Conservation (phyloP, 2,797 vertebrate species). For the Selene dorsalis region DNA sequence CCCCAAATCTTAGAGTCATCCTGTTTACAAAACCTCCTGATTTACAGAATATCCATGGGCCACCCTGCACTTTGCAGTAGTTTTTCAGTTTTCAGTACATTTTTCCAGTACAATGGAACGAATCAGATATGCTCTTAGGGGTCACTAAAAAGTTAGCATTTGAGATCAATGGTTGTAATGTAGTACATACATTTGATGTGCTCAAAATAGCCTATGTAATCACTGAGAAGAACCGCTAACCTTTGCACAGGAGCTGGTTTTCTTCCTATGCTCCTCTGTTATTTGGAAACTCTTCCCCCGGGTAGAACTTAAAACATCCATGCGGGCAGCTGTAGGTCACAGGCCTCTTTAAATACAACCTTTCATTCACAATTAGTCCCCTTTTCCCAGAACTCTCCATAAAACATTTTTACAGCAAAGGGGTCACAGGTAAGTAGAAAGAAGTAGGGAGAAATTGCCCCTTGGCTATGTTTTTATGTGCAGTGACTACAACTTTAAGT, state of each 20-base stretch:
- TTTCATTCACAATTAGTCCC: slow-evolving; percentile 59
- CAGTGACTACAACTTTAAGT: slow-evolving; percentile 39
- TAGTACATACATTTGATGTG: slow-evolving; percentile 16
- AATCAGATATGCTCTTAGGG: slow-evolving; percentile 34
- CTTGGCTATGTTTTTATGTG: slow-evolving; percentile 40
- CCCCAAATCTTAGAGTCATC: slow-evolving; percentile 32
- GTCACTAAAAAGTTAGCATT: slow-evolving; percentile 46
- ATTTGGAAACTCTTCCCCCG: slow-evolving; percentile 30
- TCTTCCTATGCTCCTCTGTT: slow-evolving; percentile 5
- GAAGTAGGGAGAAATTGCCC: slow-evolving; percentile 40
- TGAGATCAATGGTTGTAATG: slow-evolving; percentile 26
- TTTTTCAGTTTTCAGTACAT: no score
- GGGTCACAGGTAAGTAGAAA: slow-evolving; percentile 61
- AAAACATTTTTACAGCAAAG: slow-evolving; percentile 60
- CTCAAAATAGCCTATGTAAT: slow-evolving; percentile 4
- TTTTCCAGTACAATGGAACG: slow-evolving; percentile 49
- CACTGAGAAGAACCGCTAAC: slow-evolving; percentile 5
- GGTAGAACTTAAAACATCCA: slow-evolving; percentile 38
- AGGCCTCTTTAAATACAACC: slow-evolving; percentile 53
- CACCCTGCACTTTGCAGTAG: slow-evolving; percentile 42
- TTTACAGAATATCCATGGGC: slow-evolving; percentile 17
- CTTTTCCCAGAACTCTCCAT: slow-evolving; percentile 68
- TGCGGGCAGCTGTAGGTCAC: slow-evolving; percentile 43
- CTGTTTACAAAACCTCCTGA: slow-evolving; percentile 37
- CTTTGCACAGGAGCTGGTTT: slow-evolving; percentile 40